A percentile compares a stretch with the other conserved stretches of the same genome.
Conservation (phyloP, 2,888 invertebrate genomes). For the Parthenolecanium corni region DNA sequence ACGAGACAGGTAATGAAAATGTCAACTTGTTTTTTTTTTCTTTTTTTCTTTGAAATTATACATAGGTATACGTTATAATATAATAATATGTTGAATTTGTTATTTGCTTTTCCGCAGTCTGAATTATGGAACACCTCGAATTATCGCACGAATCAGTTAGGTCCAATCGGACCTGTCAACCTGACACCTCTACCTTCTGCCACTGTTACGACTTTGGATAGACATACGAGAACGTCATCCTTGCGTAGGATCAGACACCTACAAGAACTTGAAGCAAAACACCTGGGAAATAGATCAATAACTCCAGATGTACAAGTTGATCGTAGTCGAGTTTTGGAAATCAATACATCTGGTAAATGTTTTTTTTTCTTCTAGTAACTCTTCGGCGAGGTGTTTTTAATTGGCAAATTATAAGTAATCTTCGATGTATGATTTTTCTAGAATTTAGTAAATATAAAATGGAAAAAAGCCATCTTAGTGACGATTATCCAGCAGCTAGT, state of each 20-base stretch:
- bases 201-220: conserved; percentile 31
- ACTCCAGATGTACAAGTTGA: conserved; percentile 31
- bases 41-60: not conserved
- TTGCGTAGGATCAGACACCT: conserved; percentile 70
- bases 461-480: conserved; percentile 47
- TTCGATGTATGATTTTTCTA: conserved; percentile 34
- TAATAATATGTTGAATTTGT: not conserved
- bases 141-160: conserved; percentile 34
- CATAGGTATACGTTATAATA: not conserved
- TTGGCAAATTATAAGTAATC: not conserved
- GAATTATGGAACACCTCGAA: conserved; percentile 39
- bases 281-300: conserved; percentile 33
- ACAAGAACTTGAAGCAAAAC: conserved; percentile 53
- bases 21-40: not conserved
- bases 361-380: not conserved
- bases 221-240: conserved; percentile 50
- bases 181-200: conserved; percentile 31
- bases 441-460: conserved; percentile 86
- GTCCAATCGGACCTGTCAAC: conserved; percentile 33
- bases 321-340: conserved; percentile 57
- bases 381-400: not conserved
- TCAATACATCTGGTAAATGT: conserved; percentile 71
- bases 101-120: conserved; percentile 33
- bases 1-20: conserved; percentile 40
- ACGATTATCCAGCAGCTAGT: conserved; percentile 49